These are phyloP conservation scores for Misgurnus anguillicaudatus DNA, from an alignment of 2,113 vertebrate species.

Conservation along the genomic window DNA sequence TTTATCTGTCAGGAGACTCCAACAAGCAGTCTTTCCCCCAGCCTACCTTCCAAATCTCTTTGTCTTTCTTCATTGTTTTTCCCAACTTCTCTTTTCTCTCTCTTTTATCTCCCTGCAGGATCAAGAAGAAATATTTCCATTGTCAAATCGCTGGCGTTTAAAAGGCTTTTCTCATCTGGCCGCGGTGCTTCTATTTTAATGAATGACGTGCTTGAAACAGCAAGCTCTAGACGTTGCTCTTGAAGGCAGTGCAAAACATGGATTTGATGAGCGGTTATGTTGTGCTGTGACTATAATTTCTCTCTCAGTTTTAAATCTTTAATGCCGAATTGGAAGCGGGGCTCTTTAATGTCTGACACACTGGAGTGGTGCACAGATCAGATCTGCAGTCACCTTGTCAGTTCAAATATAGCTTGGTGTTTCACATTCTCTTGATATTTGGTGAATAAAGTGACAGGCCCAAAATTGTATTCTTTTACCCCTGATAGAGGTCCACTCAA, in stretches of 20 bases:
- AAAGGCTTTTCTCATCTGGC: slow-evolving; percentile 24
- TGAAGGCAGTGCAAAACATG: slow-evolving; percentile 29
- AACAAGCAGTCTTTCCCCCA: not conserved
- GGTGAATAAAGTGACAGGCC: not conserved
- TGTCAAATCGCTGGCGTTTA: slow-evolving; percentile 38
- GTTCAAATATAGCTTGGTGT: not conserved
- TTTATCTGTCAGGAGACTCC: slow-evolving; percentile 10
- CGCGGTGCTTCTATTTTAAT: slow-evolving; percentile 26
- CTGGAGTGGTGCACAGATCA: not conserved
- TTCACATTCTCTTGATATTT: not conserved
- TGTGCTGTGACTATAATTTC: slow-evolving; percentile 5
- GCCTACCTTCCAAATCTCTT: not conserved
- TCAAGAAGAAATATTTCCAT: slow-evolving; percentile 27
- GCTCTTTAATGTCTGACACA: slow-evolving; percentile 1
- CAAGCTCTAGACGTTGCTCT: slow-evolving; percentile 20
- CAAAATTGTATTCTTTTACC: not conserved
- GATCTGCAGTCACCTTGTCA: not conserved
- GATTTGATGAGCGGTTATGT: slow-evolving; percentile 22
- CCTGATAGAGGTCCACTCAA: not conserved
- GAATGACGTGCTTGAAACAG: slow-evolving; percentile 24
- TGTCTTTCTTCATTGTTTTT: not conserved
- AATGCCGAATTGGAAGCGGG: not conserved
- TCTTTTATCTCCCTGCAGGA: slow-evolving; percentile 23
- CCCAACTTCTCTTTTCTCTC: not conserved
- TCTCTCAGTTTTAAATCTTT: not conserved